Conservation (phyloP, 2,113 vertebrate species). For the Aphelocoma coerulescens region DNA sequence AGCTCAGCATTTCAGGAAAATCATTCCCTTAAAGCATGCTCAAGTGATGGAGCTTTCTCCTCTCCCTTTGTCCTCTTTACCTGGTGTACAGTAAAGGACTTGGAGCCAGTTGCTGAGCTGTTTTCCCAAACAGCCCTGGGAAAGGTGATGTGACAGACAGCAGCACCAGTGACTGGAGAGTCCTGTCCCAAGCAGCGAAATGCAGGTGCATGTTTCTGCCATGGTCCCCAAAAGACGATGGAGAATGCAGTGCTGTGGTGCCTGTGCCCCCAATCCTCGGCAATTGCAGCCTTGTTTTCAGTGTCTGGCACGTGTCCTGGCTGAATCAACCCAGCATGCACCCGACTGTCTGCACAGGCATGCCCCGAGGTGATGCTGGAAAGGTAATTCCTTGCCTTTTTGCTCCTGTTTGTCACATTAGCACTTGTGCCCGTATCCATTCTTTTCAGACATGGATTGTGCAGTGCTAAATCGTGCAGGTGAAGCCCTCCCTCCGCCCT, state of each 20-base stretch:
- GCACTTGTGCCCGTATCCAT: accelerated
- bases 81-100: not conserved
- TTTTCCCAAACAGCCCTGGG: not conserved
- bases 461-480: not conserved
- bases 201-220: accelerated
- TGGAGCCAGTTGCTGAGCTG: not conserved
- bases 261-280: not conserved
- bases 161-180: not conserved
- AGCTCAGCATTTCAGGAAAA: not conserved
- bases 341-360: not conserved
- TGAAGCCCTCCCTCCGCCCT: accelerated
- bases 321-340: not conserved
- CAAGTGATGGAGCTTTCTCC: not conserved
- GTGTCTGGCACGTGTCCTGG: not conserved
- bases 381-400: not conserved
- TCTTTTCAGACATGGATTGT: not conserved
- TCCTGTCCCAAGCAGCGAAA: not conserved
- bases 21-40: not conserved
- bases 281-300: not conserved
- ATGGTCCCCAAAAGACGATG: accelerated
- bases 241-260: not conserved
- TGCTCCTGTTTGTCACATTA: not conserved
- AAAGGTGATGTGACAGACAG: not conserved
- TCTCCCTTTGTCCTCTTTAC: not conserved
- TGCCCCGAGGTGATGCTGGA: not conserved